Base-by-base conservation (phyloP, 2,888 invertebrate genomes). In the Tineola bisselliella region DNA sequence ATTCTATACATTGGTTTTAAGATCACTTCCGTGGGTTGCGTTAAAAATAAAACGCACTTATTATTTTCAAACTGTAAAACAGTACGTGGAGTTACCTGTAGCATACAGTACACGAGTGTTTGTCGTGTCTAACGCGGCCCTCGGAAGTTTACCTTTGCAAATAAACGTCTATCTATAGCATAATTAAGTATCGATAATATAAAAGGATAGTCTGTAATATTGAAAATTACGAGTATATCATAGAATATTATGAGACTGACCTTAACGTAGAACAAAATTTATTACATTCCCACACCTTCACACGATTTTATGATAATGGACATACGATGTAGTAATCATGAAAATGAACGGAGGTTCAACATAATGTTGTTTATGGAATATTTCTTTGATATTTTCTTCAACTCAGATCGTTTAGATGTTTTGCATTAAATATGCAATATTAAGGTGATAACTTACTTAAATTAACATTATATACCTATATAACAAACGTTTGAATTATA, bases 171-270 rank as follows among this genome's bases (percentile, higher is more conserved):
- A 25, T 25, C 25, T 25, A 25, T 25, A 25, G 25, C 6, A 25
- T 25, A 25, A 25, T 25, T 25, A 25, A 25, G 38, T 38, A 6
- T 4, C 38, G 11, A 38, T 48, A 48, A 48, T 48, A 15, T 48
- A 48, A 13, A 15, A 6, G 48, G 48, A 17, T 63, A 65, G 68
- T 63, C 64, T 64, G 69, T 70, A 69, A 70, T 67, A 68, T 69
- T 70, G 66, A 66, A 71, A 71, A 70, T 75, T 71, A 75, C 67
- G 71, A 69, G 65, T 66, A 64, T 67, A 44, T 44, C 31, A 43
- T 68, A 66, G 63, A 64, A 64, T 65, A 66, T 65, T 66, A 65
- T 66, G 66, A 62, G 65, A 63, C 65, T 64, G 66, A 66, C 64
- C 63, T 61, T 33, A 58, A n/a, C 65, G 68, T 65, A 67, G 66